These are phyloP conservation scores for Thaumatotibia leucotreta DNA, from an alignment of 1,140 invertebrate genomes.

Conservation along the genomic window DNA sequence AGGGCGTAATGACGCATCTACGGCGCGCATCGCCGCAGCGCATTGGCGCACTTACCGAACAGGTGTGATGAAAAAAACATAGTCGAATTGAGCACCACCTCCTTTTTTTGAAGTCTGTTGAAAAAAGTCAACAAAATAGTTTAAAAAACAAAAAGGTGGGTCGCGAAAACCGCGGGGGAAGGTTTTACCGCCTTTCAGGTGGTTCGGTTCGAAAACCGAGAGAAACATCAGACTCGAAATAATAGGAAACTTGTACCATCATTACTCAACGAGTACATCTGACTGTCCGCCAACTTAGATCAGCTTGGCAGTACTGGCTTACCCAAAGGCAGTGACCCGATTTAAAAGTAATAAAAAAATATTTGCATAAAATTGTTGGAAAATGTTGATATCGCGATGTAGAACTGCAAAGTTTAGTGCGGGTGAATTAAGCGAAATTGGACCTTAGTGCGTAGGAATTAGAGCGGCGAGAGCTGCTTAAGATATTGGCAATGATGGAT, in stretches of 20 bases:
- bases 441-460: background rate
- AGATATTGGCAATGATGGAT: background rate
- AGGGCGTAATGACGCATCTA: no score
- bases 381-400: constrained; percentile 1
- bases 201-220: background rate
- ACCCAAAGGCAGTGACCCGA: background rate
- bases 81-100: no score
- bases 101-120: no score
- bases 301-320: background rate
- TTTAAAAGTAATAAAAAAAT: background rate
- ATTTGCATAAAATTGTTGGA: background rate
- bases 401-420: background rate
- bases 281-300: background rate
- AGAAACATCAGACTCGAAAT: no score
- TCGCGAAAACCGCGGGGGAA: no score
- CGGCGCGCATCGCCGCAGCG: no score
- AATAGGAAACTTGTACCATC: background rate
- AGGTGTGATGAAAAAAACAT: no score
- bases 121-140: no score
- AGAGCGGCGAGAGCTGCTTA: background rate
- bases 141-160: no score
- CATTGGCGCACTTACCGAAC: no score
- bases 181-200: background rate
- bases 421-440: background rate
- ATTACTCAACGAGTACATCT: background rate